Evolutionary conservation across 2,888 invertebrate genomes (phyloP).

Genomic region (Keiferia lycopersicella): DNA sequence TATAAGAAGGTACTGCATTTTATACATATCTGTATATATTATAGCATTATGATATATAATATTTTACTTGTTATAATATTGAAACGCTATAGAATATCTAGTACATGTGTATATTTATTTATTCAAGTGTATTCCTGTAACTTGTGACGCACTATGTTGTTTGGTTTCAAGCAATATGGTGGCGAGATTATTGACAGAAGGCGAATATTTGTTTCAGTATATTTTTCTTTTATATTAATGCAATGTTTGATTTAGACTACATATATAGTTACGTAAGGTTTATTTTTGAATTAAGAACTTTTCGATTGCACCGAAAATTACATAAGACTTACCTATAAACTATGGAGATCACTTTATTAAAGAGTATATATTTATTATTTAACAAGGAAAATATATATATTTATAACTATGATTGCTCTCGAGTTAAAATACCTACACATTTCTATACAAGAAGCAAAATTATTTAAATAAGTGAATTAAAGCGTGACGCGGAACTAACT

Average conservation of each 20-base stretch:
- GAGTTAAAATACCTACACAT: too few species aligned
- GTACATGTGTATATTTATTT: slow-evolving; percentile 14
- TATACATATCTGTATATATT: not conserved
- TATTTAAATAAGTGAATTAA: too few species aligned
- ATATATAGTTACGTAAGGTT: not conserved
- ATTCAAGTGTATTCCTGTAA: slow-evolving; percentile 45
- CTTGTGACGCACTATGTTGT: slow-evolving; percentile 47
- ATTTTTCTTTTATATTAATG: not conserved
- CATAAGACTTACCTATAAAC: too few species aligned
- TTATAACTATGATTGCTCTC: too few species aligned
- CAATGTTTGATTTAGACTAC: not conserved
- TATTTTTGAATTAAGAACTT: too few species aligned
- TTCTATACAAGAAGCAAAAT: too few species aligned
- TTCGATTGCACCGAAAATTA: too few species aligned
- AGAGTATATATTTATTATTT: too few species aligned
- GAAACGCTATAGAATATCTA: not conserved
- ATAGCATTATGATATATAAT: not conserved
- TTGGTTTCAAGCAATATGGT: slow-evolving; percentile 45
- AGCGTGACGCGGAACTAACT: too few species aligned
- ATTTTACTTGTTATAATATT: not conserved
- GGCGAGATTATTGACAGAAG: slow-evolving; percentile 23
- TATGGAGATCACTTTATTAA: too few species aligned
- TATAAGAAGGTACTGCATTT: not conserved
- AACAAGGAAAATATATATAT: too few species aligned
- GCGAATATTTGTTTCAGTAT: not conserved